A percentile compares a stretch with the other conserved stretches of the same genome.
Conservation (phyloP, 1,140 invertebrate species). For the Diorhabda sublineata region DNA sequence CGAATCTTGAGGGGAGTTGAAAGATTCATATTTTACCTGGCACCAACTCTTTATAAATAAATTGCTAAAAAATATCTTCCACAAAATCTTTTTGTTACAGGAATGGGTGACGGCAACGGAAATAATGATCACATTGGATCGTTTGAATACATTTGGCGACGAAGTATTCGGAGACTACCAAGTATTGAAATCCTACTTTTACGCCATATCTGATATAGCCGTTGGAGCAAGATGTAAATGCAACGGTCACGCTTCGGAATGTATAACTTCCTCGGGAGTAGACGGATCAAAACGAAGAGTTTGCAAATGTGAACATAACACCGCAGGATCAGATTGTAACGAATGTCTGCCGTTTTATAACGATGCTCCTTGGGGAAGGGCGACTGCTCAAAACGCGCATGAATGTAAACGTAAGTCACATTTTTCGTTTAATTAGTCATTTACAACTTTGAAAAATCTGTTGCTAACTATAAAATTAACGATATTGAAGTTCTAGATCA, state of each 20-base stretch:
- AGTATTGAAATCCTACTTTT: slow-evolving; percentile 95
- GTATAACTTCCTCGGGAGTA: slow-evolving; percentile 61
- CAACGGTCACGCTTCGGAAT: slow-evolving; percentile 93
- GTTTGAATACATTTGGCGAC: slow-evolving; percentile 97
- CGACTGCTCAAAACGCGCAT: slow-evolving; percentile 79
- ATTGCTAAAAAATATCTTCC: no score
- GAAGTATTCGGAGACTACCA: slow-evolving; percentile 91
- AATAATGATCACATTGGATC: slow-evolving; percentile 81
- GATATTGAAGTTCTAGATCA: no score
- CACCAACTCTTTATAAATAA: no score
- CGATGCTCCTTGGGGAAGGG: slow-evolving; percentile 90
- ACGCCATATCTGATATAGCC: slow-evolving; percentile 93
- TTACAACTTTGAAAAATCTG: no score
- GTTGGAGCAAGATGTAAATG: slow-evolving; percentile 97
- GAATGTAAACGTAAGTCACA: slow-evolving; percentile 86
- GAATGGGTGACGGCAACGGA: slow-evolving; percentile 98
- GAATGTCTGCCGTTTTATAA: slow-evolving; percentile 93
- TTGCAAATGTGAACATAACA: slow-evolving; percentile 92
- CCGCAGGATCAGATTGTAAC: slow-evolving; percentile 86
- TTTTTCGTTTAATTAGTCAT: background rate
- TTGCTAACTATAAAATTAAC: no score
- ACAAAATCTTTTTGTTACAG: slow-evolving; percentile 47
- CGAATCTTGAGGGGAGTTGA: no score
- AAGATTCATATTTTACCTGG: no score
- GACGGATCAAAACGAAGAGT: slow-evolving; percentile 50